Evolutionary conservation across 2,888 invertebrate species (phyloP), one percentile per base, ranked within the genome.

Genomic region (Sphaerophoria rueppellii): DNA sequence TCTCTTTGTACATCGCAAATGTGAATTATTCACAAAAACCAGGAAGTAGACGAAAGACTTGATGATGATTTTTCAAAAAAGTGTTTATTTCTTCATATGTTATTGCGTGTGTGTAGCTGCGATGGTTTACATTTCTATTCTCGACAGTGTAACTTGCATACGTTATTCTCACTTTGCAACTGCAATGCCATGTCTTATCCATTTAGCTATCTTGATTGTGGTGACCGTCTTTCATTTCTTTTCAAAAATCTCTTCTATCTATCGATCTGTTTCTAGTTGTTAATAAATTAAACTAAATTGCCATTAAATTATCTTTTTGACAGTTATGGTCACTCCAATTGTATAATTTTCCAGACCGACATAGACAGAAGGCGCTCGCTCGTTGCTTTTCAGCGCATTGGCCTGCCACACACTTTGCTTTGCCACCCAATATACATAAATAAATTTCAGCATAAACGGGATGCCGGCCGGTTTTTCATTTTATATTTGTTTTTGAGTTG

Each of bases 121-220:
- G 46, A 65, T 50, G 65, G 65, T 65, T 65, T 65, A 65, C 65
- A 65, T 63, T 65, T 75, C 69, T 60, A 69, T 76, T 69, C 69
- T 52, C 46, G 69, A 40, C 24, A 24, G 2, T 37, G n/a, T 14
- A 12, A 55, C 14, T 37, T 24, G 48, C 34, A 48, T 14, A 16
- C 4, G 1, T 14, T 63, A 14, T 60, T 60, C 24, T 60, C 40
- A 43, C 12, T 24, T n/a, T 35, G 35, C 50, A 35, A 65, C 65
- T 65, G 65, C 69, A 40, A 54, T 24, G 24, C n/a, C 60, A 63
- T 65, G 72, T 6, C 9, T 35, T 16, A 60, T 75, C 35, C 9
- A 46, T 70, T 58, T 55, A n/a, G 55, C 32, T 58, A 75, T 50
- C 2, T 55, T 55, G n/a, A 16, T 16, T 40, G n/a, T 6, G 60